Evolutionary conservation across 92 coral and sea anemone genomes (phyloP).

Genomic region (Galaxea fascicularis): DNA sequence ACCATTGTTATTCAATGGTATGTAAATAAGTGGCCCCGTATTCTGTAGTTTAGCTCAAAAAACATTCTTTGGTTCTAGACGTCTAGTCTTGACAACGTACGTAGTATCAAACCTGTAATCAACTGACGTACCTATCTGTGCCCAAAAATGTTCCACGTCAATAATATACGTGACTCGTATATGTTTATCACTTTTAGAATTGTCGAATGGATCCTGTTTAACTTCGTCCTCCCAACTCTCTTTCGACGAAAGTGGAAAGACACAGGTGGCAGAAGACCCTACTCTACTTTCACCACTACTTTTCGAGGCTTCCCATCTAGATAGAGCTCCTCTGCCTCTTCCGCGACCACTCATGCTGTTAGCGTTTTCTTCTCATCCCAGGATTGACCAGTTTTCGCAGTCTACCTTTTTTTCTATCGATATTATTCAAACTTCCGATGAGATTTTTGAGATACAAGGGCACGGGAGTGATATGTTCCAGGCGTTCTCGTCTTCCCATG

Average conservation of each 20-base stretch:
- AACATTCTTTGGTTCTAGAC: background rate
- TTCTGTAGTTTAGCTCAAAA: no score
- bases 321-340: slow-evolving; percentile 83
- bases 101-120: no score
- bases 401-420: background rate
- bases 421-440: background rate
- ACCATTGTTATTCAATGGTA: no score
- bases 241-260: slow-evolving; percentile 45
- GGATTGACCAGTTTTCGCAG: background rate
- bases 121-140: slow-evolving; percentile 75
- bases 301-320: slow-evolving; percentile 71
- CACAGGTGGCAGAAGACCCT: slow-evolving; percentile 62
- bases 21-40: no score
- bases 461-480: slow-evolving; percentile 7
- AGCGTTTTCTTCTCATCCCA: background rate
- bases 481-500: slow-evolving; percentile 35
- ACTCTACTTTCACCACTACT: slow-evolving; percentile 50
- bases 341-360: slow-evolving; percentile 84
- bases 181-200: background rate
- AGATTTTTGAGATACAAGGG: background rate
- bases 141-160: slow-evolving; percentile 93
- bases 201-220: slow-evolving; percentile 29
- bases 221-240: slow-evolving; percentile 21
- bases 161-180: slow-evolving; percentile 78
- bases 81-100: background rate